A percentile compares a stretch with the other conserved stretches of the same genome.
phyloP scores from a whole-genome alignment of 2,797 vertebrate species.

The Danio choprae region DNA sequence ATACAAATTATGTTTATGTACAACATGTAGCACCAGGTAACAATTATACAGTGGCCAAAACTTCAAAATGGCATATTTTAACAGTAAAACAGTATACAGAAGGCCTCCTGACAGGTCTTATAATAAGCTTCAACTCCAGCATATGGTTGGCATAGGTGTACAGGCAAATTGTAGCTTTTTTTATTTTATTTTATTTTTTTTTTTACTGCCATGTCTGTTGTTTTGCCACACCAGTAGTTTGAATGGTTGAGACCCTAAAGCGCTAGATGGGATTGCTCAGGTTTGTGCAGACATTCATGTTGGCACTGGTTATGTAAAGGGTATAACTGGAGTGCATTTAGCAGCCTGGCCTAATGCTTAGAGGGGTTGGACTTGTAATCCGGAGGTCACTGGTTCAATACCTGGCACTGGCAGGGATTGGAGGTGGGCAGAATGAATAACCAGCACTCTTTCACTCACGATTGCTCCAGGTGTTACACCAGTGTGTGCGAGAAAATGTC shows the following conservation, averaged over 20 bases:
- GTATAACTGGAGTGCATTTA: not conserved
- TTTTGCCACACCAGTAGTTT: not conserved
- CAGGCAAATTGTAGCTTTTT: slow-evolving; percentile 12
- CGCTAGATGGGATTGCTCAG: not conserved
- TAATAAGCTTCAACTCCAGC: slow-evolving; percentile 20
- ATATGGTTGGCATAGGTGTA: slow-evolving; percentile 10
- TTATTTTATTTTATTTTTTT: too few relatives aligned
- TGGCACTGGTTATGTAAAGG: not conserved
- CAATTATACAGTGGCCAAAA: slow-evolving; percentile 57
- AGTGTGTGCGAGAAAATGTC: too few relatives aligned
- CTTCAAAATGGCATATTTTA: slow-evolving; percentile 28
- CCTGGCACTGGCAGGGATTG: too few relatives aligned
- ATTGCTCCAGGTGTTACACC: too few relatives aligned
- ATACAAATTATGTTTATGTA: slow-evolving; percentile 59
- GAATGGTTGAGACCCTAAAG: not conserved
- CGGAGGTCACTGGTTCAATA: too few relatives aligned
- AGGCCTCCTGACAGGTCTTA: slow-evolving; percentile 2
- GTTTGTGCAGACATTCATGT: not conserved
- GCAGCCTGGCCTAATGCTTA: too few relatives aligned
- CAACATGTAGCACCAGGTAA: slow-evolving; percentile 76
- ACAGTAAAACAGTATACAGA: slow-evolving; percentile 22
- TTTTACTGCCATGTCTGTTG: not conserved
- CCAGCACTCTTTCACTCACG: too few relatives aligned
- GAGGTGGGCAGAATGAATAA: too few relatives aligned
- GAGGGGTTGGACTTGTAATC: too few relatives aligned